Base-by-base conservation (phyloP, 2,888 invertebrate genomes). In the Cancer borealis region DNA sequence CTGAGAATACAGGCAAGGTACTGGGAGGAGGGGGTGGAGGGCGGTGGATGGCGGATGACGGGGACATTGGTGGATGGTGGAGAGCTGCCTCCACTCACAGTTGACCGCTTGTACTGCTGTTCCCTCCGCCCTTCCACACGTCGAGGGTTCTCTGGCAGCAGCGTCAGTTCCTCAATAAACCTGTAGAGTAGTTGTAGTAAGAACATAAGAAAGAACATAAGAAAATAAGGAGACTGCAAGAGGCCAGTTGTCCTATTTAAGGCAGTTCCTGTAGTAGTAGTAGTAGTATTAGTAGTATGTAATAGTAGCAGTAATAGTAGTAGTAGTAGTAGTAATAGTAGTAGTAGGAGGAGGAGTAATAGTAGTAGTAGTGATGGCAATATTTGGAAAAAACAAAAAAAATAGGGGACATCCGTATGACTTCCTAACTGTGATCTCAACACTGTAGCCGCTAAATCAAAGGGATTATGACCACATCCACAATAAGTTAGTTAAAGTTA, bases 1-100 rank as follows among this genome's bases (percentile, higher is more conserved):
- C 96, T 96, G 10, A 96, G 96, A 4, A 97, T 96, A 95, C 96
- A 96, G 93, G 96, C 96, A 17, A 92, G 91, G 79, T 87, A 90
- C 21, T 92, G 94, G 54, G 93, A 91, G 49, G 87, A 46, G 14
- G 92, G 66, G n/a, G 47, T 87, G 26, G 88, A 21, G 84, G 17
- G 21, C 84, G 84, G 39, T n/a, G 30, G 47, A 47, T 26, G 8
- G 88, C 6, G 2, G 49, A 2, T 17, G 91, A 84, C 17, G 91
- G 54, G 30, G 91, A 26, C 1, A 39, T n/a, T 54, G 84, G 21
- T 39, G 39, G 79, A 2, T 4, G 92, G 84, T n/a, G 60, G 60
- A 92, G 73, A 12, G 47, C 17, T 46, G 26, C 4, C 21, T 45
- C 90, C 90, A 49, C 90, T 8, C 17, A 26, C 90, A 30, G 30